These are phyloP conservation scores for Drosophila sproati DNA, from an alignment of 1,140 invertebrate genomes.

Conservation along the genomic window DNA sequence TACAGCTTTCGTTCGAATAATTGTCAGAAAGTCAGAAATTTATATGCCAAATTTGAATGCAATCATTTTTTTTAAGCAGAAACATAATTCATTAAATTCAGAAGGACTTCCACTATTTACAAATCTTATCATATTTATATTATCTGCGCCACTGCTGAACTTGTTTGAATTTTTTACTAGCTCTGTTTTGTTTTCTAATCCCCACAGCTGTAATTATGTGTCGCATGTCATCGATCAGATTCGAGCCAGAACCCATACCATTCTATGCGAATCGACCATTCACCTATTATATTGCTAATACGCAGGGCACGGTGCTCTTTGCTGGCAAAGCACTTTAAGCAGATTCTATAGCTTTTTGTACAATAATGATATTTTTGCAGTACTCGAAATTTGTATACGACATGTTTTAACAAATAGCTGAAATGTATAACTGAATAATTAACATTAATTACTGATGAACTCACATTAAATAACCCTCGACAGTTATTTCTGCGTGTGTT, in stretches of 20 bases:
- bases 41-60: neutral
- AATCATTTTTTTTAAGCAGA: neutral
- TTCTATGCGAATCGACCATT: constrained; percentile 24
- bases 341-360: neutral
- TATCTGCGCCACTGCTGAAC: too few relatives aligned
- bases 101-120: too few relatives aligned
- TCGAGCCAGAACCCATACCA: neutral
- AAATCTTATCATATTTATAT: too few relatives aligned
- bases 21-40: neutral
- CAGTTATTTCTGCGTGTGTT: too few relatives aligned
- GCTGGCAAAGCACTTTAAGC: constrained; percentile 8
- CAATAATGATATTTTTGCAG: too few relatives aligned
- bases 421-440: too few relatives aligned
- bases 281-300: constrained; percentile 8
- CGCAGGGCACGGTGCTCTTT: constrained; percentile 22
- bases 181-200: constrained; percentile 8
- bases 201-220: constrained; percentile 34
- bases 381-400: too few relatives aligned
- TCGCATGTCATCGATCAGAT: neutral
- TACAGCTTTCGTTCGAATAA: neutral
- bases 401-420: too few relatives aligned
- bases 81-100: neutral
- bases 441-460: too few relatives aligned
- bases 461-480: too few relatives aligned
- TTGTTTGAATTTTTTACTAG: neutral